Base-by-base conservation (phyloP, 2,888 invertebrate genomes). In the Agrochola circellaris region DNA sequence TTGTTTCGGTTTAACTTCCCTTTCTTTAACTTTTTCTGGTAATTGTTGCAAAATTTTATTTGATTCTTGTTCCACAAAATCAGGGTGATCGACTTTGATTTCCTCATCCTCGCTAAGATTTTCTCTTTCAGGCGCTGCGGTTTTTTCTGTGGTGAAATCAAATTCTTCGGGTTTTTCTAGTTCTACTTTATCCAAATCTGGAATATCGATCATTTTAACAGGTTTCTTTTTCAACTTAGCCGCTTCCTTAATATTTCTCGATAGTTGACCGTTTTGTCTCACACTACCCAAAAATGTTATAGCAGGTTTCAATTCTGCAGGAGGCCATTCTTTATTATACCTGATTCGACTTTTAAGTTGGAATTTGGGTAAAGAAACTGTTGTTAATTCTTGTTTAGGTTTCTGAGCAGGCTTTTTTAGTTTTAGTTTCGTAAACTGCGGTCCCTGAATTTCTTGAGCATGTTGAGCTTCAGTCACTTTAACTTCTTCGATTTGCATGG, bases 341-440 rank as follows among this genome's bases (percentile, higher is more conserved):
- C 95, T 97, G n/a, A 98, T 98, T 85, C 98, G 97, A 91, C 98
- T 98, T 90, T 98, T 98, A 0, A 98, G 94, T 90, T 98, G 97
- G 72, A 98, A 96, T 92, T 98, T 98, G 0, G 98, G 98, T 75
- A 98, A 93, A 73, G 93, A 91, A 6, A 94, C 89, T 15, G 93
- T 84, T 56, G 93, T 88, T 13, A 91, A 79, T 82, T 96, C 96
- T 87, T 95, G 94, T 86, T 97, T 97, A 17, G 97, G 96, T 82
- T 97, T 94, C 17, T 94, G 92, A 34, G 94, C 88, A 4, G 97
- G 95, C 90, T 98, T 98, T 89, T 97, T 98, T 8, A 98, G 94
- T 94, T 98, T 98, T 5, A 98, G 94, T 93, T 97, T 97, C 75
- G 97, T 97, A 87, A 98, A 97, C 77, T 97, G 97, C 1, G 98